Base-by-base conservation (phyloP, 2,888 invertebrate genomes). In the Malthinus seriepunctatus region DNA sequence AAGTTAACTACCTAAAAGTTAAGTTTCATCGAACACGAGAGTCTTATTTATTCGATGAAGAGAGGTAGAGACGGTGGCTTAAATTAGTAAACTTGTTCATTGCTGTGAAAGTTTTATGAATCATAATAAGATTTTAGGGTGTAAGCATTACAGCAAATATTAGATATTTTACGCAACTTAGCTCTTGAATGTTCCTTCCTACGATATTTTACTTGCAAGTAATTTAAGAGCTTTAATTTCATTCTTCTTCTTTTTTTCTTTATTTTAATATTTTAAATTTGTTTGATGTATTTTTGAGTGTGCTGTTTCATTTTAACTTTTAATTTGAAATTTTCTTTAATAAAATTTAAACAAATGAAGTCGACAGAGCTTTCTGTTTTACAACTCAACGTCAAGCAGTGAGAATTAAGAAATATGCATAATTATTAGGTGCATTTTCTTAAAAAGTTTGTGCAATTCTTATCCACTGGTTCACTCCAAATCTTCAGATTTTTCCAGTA, bases 81-180 rank as follows among this genome's bases (percentile, higher is more conserved):
- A 56, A 56, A 56, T 56, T 56, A 56, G 56, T 48, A 39, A 51
- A 56, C 51, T 51, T 51, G 51, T 51, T 56, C 56, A 56, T 56
- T 56, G 56, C 56, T 33, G 51, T 51, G 47, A 56, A 56, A 56
- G 39, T 56, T 56, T 56, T 47, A 56, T 56, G 56, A 56, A 56
- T 51, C 56, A 51, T 56, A 56, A 56, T 56, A 56, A 56, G 56
- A 51, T 56, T 56, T 51, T 51, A 38, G 51, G 39, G 46, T 56
- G 51, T 51, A 56, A 51, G 56, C 51, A 56, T 56, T 51, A 51
- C 45, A 56, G 51, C 51, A 51, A 56, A 56, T 56, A 56, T 56
- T 56, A 56, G 56, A 46, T 51, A 47, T 46, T 46, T 51, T 42
- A 37, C 44, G 35, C 49, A 51, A 45, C 56, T 56, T 56, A 14